These are phyloP conservation scores for Platycercus adscitus DNA, from an alignment of 2,113 vertebrate species.

Conservation along the genomic window DNA sequence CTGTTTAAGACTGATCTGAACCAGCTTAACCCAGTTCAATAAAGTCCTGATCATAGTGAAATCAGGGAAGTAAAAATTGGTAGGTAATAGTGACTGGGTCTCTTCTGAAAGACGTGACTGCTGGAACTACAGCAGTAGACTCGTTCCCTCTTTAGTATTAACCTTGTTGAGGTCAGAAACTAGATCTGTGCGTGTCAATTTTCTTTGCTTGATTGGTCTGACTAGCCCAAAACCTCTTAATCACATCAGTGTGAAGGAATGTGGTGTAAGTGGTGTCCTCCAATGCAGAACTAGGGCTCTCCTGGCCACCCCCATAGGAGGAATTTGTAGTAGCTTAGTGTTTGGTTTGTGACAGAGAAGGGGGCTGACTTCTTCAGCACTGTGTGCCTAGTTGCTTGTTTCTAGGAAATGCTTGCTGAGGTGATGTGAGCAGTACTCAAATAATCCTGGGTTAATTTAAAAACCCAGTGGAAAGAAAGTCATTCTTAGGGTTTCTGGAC, in stretches of 20 bases:
- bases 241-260: constrained; percentile 12
- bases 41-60: neutral
- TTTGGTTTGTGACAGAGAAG: neutral
- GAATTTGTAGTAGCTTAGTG: neutral
- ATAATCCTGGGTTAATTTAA: constrained; percentile 30
- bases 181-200: neutral
- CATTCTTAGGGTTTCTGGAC: neutral
- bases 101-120: neutral
- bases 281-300: neutral
- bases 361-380: neutral
- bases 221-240: neutral
- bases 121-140: neutral
- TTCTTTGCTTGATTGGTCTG: neutral
- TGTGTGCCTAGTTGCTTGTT: neutral
- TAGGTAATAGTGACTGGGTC: neutral
- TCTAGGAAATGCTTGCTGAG: neutral
- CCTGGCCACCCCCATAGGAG: neutral
- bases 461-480: neutral
- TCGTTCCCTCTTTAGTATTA: neutral
- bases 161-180: neutral
- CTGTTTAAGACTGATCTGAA: neutral
- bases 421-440: neutral
- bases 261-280: neutral
- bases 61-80: neutral
- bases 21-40: neutral